Evolutionary conservation across 2,797 vertebrate genomes (phyloP), one percentile per base, ranked within the genome.

Genomic region (Micromesistius poutassou): DNA sequence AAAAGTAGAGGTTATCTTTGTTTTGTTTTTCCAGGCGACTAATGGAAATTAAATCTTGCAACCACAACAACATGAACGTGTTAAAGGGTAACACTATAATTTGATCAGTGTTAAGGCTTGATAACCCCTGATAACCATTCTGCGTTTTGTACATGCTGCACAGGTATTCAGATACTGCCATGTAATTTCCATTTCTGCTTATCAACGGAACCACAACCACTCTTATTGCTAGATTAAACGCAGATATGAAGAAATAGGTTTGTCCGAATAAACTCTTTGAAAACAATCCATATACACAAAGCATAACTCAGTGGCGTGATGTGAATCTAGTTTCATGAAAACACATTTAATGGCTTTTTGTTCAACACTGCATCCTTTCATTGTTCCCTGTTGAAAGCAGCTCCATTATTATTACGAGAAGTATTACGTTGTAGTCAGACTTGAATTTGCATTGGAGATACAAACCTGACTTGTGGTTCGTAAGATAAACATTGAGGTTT

Each of bases 121-220:
- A 89, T 89, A 86, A 88, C 75, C 83, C 1, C 3, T 0, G 42
- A 87, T 82, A 73, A 70, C 79, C 84, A 81, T 76, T 77, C 14
- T 74, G 70, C 40, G 82, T 83, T 87, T 81, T 80, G 79, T 68
- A 2, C 0, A 70, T 79, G 76, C 46, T 28, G 40, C n/a, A 28
- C 36, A 50, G 28, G 22, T 12, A 33, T 25, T 79, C 40, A 76
- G 62, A 84, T 25, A 28, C 22, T 55, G 66, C 42, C 71, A 72
- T 22, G 4, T 78, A 30, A 82, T 89, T 89, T 79, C 46, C 81
- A 75, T 25, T 73, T 28, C 42, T 71, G 71, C 25, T 84, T 83
- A 84, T 87, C 82, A 62, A 38, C 28, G 22, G 8, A 5, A 35
- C 68, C 68, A 14, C 70, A 28, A 22, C 5, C 55, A 77, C 72